Evolutionary conservation across 2,113 vertebrate species (phyloP), one percentile per base, ranked within the genome.

Genomic region (Lophura nycthemera): DNA sequence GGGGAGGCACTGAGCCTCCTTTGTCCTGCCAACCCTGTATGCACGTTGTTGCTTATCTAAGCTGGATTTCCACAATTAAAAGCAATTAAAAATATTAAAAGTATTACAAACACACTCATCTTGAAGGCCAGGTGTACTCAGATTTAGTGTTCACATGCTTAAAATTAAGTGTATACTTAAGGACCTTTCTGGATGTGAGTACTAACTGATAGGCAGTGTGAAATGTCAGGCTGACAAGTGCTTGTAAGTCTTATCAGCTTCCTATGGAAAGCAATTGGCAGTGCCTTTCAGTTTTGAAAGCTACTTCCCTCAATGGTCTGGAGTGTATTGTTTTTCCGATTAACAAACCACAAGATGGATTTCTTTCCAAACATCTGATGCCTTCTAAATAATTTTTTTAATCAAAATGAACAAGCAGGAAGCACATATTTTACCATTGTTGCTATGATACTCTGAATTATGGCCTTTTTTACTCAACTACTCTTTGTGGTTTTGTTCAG

Each of bases 331-430:
- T 90, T 93, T 24, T 56, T 85, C 32, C 83, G 80, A 89, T 86
- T 92, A 90, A 63, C 43, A 94, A 92, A 86, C 92, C 86, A 45
- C 81, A 86, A 59, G 80, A 94, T 79, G 32, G 36, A 88, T 93
- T 95, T 94, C 43, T 86, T 94, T 67, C 48, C 69, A 86, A 91
- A 95, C 40, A 59, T 84, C 91, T 94, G 63, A 94, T 86, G 77
- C 65, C 27, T 45, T 25, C 3, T 79, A 80, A 88, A 93, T 91
- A 86, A 65, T 94, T 91, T 95, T 83, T 80, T 90, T 84, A 90
- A 95, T 95, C 4, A 75, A 95, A 94, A 74, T 22, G 40, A 75
- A 84, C n/a, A 79, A 82, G 59, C 54, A 84, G 86, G 65, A 88
- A 93, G 54, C 21, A 73, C 29, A 19, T 76, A 92, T 84, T 95